Conservation (phyloP, 2,888 invertebrate species). For the Microctonus hyperodae region DNA sequence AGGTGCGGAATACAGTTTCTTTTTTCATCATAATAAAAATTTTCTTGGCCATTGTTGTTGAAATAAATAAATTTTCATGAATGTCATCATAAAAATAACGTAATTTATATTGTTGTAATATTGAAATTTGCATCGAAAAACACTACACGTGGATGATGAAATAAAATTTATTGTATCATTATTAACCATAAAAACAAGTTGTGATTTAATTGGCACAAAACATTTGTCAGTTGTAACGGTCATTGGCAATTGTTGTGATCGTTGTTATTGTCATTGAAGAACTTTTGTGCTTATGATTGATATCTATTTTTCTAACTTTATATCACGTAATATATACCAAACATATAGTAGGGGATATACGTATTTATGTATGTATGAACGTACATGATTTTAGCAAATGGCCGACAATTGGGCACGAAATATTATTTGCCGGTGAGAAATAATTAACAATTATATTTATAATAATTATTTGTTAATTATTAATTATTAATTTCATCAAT, state of each 20-base stretch:
- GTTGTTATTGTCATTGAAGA: conserved; percentile 1
- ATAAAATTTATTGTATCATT: not conserved
- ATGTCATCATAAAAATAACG: not conserved
- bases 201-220: not conserved
- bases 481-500: conserved; percentile 15
- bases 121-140: not conserved
- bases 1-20: not conserved
- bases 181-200: conserved; percentile 9
- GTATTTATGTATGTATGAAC: not conserved
- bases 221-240: not conserved
- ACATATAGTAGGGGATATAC: not conserved
- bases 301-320: not conserved
- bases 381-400: conserved; percentile 53
- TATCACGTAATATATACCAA: not conserved
- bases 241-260: not conserved
- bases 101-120: not conserved
- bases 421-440: conserved; percentile 60
- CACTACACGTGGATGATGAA: conserved; percentile 6
- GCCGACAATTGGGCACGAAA: conserved; percentile 60
- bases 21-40: not conserved
- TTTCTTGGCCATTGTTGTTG: not conserved
- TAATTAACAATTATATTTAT: conserved; percentile 7
- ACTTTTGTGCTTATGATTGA: not conserved
- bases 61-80: not conserved
- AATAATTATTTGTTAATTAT: conserved; percentile 5